Base-by-base conservation (phyloP, 2,113 vertebrate species). In the Coptodon rendalli region DNA sequence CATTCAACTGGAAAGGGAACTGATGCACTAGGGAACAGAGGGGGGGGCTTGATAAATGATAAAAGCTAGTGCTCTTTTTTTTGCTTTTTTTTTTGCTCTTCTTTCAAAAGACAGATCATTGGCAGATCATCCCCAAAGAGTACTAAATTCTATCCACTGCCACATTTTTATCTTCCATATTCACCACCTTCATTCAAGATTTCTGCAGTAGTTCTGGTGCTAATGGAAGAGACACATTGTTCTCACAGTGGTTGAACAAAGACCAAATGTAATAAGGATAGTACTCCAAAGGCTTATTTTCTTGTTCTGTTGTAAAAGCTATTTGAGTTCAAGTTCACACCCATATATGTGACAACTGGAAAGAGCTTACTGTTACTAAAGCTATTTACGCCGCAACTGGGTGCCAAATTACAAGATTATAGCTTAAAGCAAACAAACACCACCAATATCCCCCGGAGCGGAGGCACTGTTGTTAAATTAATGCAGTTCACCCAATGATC, bases 1-100 rank as follows among this genome's bases (percentile, higher is more conserved):
- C 84, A 95, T 96, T 96, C 87, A 95, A 73, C 31, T 57, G 89
- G 61, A 89, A 92, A 94, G 88, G 89, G 80, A 87, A 92, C 90
- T 87, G 92, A 87, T 90, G 86, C 93, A 83, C 56, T 34, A 57
- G 87, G 45, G 91, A 91, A 95, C 88, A 91, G 93, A 88, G 87
- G 48, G 56, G 56, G 22, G 54, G 80, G 76, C 86, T 92, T 95
- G 90, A 96, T 88, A 71, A 83, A 93, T 82, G 90, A 91, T 89
- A 73, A 83, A 92, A 82, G 53, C 83, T 54, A 29, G 13, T 53
- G 57, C 13, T n/a, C 19, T 66, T 61, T 2, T 61, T 61, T 4
- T 22, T 22, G 22, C 22, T 36, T 9, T 9, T 59, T 11, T 59
- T 59, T 59, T 17, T 6, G 1, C 29, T 38, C 14, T 68, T 76